Evolutionary conservation across 2,113 vertebrate genomes (phyloP).

Genomic region (Sakesphorus luctuosus): DNA sequence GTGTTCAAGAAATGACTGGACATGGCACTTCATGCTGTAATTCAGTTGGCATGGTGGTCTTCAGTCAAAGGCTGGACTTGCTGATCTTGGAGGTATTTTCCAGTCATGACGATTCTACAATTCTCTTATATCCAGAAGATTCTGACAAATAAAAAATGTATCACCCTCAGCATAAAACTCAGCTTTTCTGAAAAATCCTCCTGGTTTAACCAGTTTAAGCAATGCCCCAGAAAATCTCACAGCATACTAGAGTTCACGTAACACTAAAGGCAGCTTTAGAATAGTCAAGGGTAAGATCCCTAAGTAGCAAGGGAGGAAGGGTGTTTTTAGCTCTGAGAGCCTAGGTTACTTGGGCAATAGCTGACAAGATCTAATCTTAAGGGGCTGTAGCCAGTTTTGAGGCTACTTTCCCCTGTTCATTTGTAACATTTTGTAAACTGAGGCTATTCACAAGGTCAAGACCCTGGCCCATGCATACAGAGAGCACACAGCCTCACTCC

Average conservation of each 20-base stretch:
- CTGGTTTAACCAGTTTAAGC: background rate
- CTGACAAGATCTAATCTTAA: background rate
- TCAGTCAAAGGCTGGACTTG: background rate
- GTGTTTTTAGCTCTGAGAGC: background rate
- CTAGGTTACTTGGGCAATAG: background rate
- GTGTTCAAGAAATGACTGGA: background rate
- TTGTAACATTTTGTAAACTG: background rate
- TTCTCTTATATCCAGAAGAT: background rate
- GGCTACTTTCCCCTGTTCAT: background rate
- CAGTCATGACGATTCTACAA: background rate
- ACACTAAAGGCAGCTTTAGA: background rate
- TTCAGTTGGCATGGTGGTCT: background rate
- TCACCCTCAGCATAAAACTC: background rate
- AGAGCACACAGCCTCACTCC: background rate
- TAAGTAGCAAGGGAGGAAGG: background rate
- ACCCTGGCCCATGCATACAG: background rate
- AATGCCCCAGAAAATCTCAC: background rate
- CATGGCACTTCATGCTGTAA: background rate
- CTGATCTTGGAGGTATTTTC: background rate
- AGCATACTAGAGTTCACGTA: background rate
- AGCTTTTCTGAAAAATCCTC: background rate
- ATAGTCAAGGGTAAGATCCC: background rate
- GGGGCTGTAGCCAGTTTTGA: background rate
- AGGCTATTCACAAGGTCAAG: background rate
- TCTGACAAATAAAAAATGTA: background rate